A percentile compares a stretch with the other conserved stretches of the same genome.
Evolutionary conservation across 2,888 invertebrate species (phyloP).

Genomic region (Formica aserva): DNA sequence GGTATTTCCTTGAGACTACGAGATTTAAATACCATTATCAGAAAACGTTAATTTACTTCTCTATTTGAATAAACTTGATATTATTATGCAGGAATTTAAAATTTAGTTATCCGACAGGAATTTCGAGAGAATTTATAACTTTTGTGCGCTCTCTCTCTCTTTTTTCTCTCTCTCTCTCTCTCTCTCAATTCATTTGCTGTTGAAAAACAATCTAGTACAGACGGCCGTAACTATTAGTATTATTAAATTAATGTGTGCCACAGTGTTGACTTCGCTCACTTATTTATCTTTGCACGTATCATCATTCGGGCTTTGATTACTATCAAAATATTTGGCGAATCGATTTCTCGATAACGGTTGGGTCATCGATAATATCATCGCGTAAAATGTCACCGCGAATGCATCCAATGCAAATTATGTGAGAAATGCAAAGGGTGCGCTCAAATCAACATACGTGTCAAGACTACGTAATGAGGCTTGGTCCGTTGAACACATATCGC

Average conservation of each 20-base stretch:
- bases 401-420: neutral
- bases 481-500: conserved; percentile 1
- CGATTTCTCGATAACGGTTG: neutral
- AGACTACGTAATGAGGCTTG: conserved; percentile 5
- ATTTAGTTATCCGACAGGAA: neutral
- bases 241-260: neutral
- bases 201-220: neutral
- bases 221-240: neutral
- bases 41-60: neutral
- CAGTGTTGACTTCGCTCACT: neutral
- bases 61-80: neutral
- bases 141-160: neutral
- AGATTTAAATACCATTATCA: neutral
- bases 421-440: neutral
- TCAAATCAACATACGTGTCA: conserved; percentile 14
- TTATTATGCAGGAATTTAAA: neutral
- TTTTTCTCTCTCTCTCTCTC: no score
- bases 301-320: neutral
- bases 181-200: neutral
- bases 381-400: conserved; percentile 16
- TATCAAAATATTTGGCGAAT: conserved; percentile 28
- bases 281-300: conserved; percentile 24
- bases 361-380: conserved; percentile 2
- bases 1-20: neutral
- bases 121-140: neutral